Percentiles rank a stretch among this genome's conserved stretches.
Evolutionary conservation across 2,797 vertebrate genomes (phyloP).

Genomic region (Takifugu ocellatus): DNA sequence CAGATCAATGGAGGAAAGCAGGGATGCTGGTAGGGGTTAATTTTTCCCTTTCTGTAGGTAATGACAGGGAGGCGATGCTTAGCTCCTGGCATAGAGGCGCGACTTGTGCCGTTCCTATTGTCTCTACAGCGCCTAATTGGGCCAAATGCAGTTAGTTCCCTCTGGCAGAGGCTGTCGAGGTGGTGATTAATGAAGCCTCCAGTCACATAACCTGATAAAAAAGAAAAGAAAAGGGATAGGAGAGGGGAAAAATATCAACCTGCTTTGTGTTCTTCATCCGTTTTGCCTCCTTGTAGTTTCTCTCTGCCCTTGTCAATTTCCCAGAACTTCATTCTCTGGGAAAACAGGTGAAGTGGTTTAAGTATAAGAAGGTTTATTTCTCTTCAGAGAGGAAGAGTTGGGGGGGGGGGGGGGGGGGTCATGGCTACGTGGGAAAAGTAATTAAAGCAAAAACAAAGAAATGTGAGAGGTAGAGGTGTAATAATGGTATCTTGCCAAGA

Average conservation of each 20-base stretch:
- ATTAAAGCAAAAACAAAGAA: slow-evolving; percentile 36
- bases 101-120: slow-evolving; percentile 80
- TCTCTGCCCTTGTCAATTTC: slow-evolving; percentile 55
- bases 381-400: slow-evolving; percentile 23
- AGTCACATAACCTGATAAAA: slow-evolving; percentile 77
- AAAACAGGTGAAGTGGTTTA: slow-evolving; percentile 67
- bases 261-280: slow-evolving; percentile 62
- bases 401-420: slow-evolving; percentile 1
- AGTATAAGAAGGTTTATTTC: slow-evolving; percentile 48
- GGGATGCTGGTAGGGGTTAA: slow-evolving; percentile 79
- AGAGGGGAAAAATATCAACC: slow-evolving; percentile 60
- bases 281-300: slow-evolving; percentile 60
- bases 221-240: slow-evolving; percentile 56
- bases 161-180: slow-evolving; percentile 75
- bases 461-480: slow-evolving; percentile 27
- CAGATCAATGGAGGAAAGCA: slow-evolving; percentile 80
- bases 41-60: slow-evolving; percentile 79
- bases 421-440: slow-evolving; percentile 44
- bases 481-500: slow-evolving; percentile 48
- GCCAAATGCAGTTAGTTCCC: slow-evolving; percentile 79
- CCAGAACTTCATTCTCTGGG: slow-evolving; percentile 47
- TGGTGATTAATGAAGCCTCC: slow-evolving; percentile 80
- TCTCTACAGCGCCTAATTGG: slow-evolving; percentile 79
- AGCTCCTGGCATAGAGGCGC: slow-evolving; percentile 70
- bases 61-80: slow-evolving; percentile 76